These are phyloP conservation scores for Dasysyrphus albostriatus DNA, from an alignment of 2,888 invertebrate genomes.

Conservation along the genomic window DNA sequence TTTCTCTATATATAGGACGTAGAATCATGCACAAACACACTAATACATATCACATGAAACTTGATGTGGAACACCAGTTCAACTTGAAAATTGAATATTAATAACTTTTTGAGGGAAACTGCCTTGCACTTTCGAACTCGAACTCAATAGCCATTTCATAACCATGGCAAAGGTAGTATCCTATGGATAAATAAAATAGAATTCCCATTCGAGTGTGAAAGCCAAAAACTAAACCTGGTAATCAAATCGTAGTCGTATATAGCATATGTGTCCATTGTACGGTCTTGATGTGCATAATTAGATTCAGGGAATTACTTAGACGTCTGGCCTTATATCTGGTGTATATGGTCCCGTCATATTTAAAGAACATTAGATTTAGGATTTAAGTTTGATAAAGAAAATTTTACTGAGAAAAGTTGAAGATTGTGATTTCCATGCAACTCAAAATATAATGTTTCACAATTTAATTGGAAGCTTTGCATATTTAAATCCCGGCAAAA, in stretches of 20 bases:
- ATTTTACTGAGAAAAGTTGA: neutral
- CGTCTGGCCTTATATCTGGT: neutral
- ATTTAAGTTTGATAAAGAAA: neutral
- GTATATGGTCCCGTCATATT: constrained; percentile 8
- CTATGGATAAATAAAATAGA: constrained; percentile 11
- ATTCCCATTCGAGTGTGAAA: constrained; percentile 44
- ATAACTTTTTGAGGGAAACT: constrained; percentile 50
- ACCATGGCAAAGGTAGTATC: constrained; percentile 6
- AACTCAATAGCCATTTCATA: constrained; percentile 1
- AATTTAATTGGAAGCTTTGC: no score
- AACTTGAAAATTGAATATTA: constrained; percentile 63
- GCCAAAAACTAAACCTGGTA: constrained; percentile 46
- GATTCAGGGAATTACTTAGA: constrained; percentile 28
- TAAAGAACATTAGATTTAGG: neutral
- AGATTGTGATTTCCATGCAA: no score
- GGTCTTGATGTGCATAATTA: constrained; percentile 38
- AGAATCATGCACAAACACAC: neutral
- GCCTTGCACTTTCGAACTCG: constrained; percentile 12
- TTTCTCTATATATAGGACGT: neutral
- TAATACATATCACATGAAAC: neutral
- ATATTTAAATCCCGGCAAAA: no score
- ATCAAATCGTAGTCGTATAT: constrained; percentile 35
- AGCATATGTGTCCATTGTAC: neutral
- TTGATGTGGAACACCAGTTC: constrained; percentile 11
- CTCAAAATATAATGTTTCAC: no score